A percentile compares a stretch with the other conserved stretches of the same genome.
These are phyloP conservation scores for Rhinella marina DNA, from an alignment of 2,797 vertebrate genomes.

Conservation along the genomic window DNA sequence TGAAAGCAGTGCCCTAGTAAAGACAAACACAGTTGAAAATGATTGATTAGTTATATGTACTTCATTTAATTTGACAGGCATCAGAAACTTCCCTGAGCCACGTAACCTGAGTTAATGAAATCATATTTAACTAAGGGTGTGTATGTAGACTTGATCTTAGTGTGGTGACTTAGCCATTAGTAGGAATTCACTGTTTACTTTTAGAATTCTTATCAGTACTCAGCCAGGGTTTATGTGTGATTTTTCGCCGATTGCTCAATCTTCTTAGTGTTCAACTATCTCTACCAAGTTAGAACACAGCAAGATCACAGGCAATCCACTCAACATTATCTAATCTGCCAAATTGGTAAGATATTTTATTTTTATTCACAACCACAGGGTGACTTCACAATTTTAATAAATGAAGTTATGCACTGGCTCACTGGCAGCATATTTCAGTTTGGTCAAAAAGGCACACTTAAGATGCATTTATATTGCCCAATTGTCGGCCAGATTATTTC, in stretches of 20 bases:
- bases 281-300: slow-evolving; percentile 76
- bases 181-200: slow-evolving; percentile 84
- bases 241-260: slow-evolving; percentile 82
- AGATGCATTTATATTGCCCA: too few relatives aligned
- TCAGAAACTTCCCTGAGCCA: slow-evolving; percentile 71
- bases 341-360: slow-evolving; percentile 68
- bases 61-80: slow-evolving; percentile 74
- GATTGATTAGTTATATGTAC: slow-evolving; percentile 73
- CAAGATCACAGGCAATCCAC: slow-evolving; percentile 72
- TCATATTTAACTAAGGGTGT: slow-evolving; percentile 82
- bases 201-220: slow-evolving; percentile 83
- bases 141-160: slow-evolving; percentile 83
- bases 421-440: neutral
- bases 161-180: slow-evolving; percentile 88
- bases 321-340: slow-evolving; percentile 74
- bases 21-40: slow-evolving; percentile 69
- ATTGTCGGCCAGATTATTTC: too few relatives aligned
- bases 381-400: neutral
- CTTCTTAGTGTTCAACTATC: slow-evolving; percentile 71
- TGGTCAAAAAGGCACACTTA: too few relatives aligned
- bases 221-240: slow-evolving; percentile 82
- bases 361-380: slow-evolving; percentile 65
- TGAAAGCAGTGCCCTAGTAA: slow-evolving; percentile 62
- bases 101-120: slow-evolving; percentile 80
- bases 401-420: neutral